Conservation (phyloP, 2,797 vertebrate genomes). For the Sciurus vulgaris region DNA sequence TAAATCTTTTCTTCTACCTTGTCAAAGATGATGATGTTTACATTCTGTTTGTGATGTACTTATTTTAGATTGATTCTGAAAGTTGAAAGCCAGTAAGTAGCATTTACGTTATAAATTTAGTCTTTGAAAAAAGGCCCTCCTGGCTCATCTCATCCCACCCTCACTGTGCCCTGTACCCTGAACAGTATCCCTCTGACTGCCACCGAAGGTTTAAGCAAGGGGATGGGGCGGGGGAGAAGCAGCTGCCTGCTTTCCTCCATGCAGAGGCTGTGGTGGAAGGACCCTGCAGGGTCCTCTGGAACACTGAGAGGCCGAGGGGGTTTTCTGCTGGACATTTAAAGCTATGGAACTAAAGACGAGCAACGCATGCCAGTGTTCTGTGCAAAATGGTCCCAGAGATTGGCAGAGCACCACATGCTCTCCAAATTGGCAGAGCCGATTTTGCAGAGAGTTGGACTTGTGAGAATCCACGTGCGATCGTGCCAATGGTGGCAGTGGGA, state of each 20-base stretch:
- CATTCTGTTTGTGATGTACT: not conserved
- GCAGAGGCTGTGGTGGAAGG: not conserved
- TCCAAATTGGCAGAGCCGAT: not conserved
- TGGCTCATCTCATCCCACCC: not conserved
- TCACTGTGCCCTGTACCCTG: not conserved
- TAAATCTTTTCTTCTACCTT: not conserved
- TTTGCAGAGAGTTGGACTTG: not conserved
- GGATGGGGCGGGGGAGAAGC: not conserved
- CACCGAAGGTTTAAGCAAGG: not conserved
- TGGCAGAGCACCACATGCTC: not conserved
- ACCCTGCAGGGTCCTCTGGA: accelerated
- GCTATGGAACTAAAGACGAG: not conserved
- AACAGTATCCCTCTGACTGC: not conserved
- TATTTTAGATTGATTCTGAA: not conserved
- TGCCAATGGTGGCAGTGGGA: not conserved
- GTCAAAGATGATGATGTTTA: not conserved
- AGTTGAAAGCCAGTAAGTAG: not conserved
- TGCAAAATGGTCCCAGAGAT: constrained; percentile 14
- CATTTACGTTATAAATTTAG: not conserved
- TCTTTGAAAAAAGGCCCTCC: not conserved
- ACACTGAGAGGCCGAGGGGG: not conserved
- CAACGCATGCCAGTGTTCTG: not conserved
- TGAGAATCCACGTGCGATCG: not conserved
- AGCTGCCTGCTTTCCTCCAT: not conserved
- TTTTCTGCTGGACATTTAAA: constrained; percentile 23